Evolutionary conservation across 2,888 invertebrate genomes (phyloP).

Genomic region (Bibio marci): DNA sequence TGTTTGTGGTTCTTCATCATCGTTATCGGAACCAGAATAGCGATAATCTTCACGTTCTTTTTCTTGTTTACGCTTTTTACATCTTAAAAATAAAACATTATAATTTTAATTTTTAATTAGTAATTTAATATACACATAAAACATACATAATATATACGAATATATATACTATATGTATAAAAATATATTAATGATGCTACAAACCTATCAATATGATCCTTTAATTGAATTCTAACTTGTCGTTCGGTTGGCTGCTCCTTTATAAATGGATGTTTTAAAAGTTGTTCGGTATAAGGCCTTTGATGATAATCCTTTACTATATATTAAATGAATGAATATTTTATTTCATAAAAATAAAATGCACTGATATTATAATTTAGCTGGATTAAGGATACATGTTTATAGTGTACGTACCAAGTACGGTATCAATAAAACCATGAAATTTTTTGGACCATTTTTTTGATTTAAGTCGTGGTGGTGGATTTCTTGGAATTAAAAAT

Average conservation of each 20-base stretch:
- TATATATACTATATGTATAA: not conserved
- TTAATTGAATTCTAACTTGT: constrained; percentile 94
- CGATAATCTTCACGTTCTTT: constrained; percentile 63
- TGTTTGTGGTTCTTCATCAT: constrained; percentile 82
- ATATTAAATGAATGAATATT: constrained; percentile 5
- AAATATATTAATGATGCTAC: not conserved
- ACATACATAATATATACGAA: not conserved
- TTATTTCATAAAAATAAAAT: too few species aligned
- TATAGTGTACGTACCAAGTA: constrained; percentile 36
- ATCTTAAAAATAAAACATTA: constrained; percentile 28
- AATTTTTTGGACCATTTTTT: constrained; percentile 98
- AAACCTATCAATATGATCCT: constrained; percentile 87
- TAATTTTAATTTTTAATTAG: not conserved
- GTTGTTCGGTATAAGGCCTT: constrained; percentile 94
- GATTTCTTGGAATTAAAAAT: constrained; percentile 95
- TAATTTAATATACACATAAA: not conserved
- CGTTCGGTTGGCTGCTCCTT: constrained; percentile 97
- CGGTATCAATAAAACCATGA: constrained; percentile 95
- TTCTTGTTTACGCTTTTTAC: constrained; percentile 88
- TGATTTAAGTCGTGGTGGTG: constrained; percentile 91
- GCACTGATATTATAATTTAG: too few species aligned
- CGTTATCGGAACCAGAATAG: constrained; percentile 94
- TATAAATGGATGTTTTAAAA: constrained; percentile 94
- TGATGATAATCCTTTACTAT: constrained; percentile 95
- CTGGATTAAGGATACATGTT: too few species aligned